These are phyloP conservation scores for Phortica variegata DNA, from an alignment of 1,140 invertebrate genomes.

Conservation along the genomic window DNA sequence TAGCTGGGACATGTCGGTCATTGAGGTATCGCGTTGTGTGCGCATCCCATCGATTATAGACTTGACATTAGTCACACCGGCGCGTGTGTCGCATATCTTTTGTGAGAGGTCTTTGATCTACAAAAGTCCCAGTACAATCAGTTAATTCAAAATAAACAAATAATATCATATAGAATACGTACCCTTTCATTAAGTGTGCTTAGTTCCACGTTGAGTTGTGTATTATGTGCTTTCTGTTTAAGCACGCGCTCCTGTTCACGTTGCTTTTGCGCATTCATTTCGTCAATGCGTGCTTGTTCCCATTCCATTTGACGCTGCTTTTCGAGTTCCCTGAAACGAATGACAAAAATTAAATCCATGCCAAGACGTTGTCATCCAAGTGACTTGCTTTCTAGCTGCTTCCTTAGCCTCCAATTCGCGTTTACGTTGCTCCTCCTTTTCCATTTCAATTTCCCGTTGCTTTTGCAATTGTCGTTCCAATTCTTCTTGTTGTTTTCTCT, in stretches of 20 bases:
- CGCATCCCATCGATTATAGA: slow-evolving; percentile 96
- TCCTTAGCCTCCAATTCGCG: slow-evolving; percentile 77
- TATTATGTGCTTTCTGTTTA: slow-evolving; percentile 86
- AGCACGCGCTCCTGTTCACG: slow-evolving; percentile 86
- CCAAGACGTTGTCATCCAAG: too few relatives aligned
- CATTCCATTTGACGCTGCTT: slow-evolving; percentile 92
- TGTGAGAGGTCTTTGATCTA: slow-evolving; percentile 77
- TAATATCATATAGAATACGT: too few relatives aligned
- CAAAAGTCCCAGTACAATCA: too few relatives aligned
- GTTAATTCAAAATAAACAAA: too few relatives aligned
- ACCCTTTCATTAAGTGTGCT: slow-evolving; percentile 71
- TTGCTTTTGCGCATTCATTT: slow-evolving; percentile 80
- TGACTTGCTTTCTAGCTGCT: slow-evolving; percentile 66
- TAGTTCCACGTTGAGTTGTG: slow-evolving; percentile 66
- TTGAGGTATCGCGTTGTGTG: slow-evolving; percentile 82
- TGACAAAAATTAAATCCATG: slow-evolving; percentile 8
- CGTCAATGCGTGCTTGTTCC: slow-evolving; percentile 89
- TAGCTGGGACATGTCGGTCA: slow-evolving; percentile 84
- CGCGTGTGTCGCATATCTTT: slow-evolving; percentile 85
- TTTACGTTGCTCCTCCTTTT: slow-evolving; percentile 77
- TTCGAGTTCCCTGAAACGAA: slow-evolving; percentile 78
- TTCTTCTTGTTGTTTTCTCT: slow-evolving; percentile 67
- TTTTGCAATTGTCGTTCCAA: slow-evolving; percentile 58
- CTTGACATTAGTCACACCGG: slow-evolving; percentile 89
- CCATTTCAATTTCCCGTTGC: slow-evolving; percentile 77